Evolutionary conservation across 2,113 vertebrate species (phyloP), one percentile per base, ranked within the genome.

Genomic region (Mus spicilegus): DNA sequence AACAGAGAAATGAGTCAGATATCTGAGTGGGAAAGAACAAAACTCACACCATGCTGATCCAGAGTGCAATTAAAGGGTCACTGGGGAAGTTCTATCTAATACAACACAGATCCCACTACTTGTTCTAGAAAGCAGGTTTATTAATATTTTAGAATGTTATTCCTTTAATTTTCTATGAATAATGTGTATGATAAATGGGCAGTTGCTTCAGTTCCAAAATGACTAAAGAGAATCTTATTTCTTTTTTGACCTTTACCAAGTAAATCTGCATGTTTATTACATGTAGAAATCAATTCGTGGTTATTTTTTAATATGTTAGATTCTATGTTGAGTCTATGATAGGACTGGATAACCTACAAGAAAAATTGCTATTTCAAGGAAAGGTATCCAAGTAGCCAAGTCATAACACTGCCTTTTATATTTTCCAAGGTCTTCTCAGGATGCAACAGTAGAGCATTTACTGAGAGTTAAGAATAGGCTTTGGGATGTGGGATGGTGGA

Each of bases 111-210:
- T 75, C 69, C 24, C 58, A 5, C 22, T 46, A 69, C 86, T 8
- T 4, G 75, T 82, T 82, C 19, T 89, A 36, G 20, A 82, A 75
- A 22, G 22, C 20, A 67, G 3, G 1, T 24, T 81, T 76, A 89
- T 20, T 86, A 58, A 54, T 42, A 49, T 28, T 91, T 73, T 81
- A 73, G 65, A 94, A 77, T 3, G 17, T 1, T 69, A 0, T 6
- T 69, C 0, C 7, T 87, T 93, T 95, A 54, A 89, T 95, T 96
- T 94, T 63, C 61, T 81, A 63, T 81, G 80, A 94, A 69, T 88
- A 72, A 90, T 72, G 1, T 67, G 6, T 28, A 17, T 51, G 16
- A 78, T 84, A 67, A 61, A 46, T 46, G 49, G 24, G n/a, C 1
- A 70, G 19, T 69, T 89, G 2, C 2, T 93, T 76, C 11, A 11